phyloP scores from a whole-genome alignment of 2,888 invertebrate species.

The Fragum whitleyi region DNA sequence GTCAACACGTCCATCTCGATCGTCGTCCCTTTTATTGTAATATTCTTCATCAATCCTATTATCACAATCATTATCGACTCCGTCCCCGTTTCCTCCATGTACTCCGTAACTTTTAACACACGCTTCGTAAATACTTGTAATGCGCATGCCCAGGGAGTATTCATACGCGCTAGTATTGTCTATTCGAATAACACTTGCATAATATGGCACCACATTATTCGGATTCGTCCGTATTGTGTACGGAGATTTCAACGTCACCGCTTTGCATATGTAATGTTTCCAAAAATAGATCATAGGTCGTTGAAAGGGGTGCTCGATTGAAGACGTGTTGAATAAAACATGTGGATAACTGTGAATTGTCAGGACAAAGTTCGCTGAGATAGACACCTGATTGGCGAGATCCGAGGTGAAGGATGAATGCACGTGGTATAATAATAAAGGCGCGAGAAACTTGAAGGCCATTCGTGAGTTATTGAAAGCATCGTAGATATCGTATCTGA shows the following conservation, averaged over 20 bases:
- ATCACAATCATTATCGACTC: constrained; percentile 76
- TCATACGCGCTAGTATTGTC: constrained; percentile 59
- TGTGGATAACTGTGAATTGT: constrained; percentile 32
- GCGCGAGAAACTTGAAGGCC: constrained; percentile 43
- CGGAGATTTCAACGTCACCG: constrained; percentile 30
- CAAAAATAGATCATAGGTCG: constrained; percentile 55
- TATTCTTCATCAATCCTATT: constrained; percentile 69
- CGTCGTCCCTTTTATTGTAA: constrained; percentile 64
- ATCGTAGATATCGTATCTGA: constrained; percentile 43
- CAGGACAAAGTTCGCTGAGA: constrained; percentile 37
- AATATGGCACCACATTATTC: constrained; percentile 46
- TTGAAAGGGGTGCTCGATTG: constrained; percentile 35
- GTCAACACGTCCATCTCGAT: constrained; percentile 64
- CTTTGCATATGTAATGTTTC: constrained; percentile 53
- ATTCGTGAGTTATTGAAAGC: constrained; percentile 26
- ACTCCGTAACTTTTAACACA: constrained; percentile 55
- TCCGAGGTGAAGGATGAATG: constrained; percentile 27
- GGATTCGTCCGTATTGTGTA: constrained; percentile 36
- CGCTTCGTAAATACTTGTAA: constrained; percentile 66
- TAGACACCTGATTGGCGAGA: background rate
- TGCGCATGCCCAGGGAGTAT: constrained; percentile 68
- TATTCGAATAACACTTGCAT: constrained; percentile 35
- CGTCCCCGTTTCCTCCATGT: constrained; percentile 69
- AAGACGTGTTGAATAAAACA: constrained; percentile 46
- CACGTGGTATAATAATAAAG: constrained; percentile 49